Conservation (phyloP, 1,140 invertebrate genomes). For the Pararge aegeria region DNA sequence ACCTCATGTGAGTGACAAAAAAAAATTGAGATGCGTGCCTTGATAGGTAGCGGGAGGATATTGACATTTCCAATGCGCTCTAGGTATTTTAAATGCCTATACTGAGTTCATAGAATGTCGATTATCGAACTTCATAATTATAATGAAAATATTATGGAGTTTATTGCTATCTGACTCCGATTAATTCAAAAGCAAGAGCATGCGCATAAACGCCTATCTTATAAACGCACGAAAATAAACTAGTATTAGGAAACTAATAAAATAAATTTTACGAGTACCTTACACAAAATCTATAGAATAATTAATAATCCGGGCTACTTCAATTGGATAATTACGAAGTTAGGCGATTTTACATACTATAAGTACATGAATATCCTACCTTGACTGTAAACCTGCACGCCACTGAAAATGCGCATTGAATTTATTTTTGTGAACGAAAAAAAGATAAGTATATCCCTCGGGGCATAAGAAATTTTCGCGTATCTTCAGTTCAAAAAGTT, state of each 20-base stretch:
- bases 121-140: not conserved
- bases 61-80: not conserved
- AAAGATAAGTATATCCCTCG: constrained; percentile 19
- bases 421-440: constrained; percentile 20
- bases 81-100: not conserved
- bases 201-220: too few relatives aligned
- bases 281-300: too few relatives aligned
- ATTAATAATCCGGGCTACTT: too few relatives aligned
- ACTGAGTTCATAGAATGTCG: not conserved
- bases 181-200: not conserved
- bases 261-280: too few relatives aligned
- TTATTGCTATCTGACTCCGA: not conserved
- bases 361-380: too few relatives aligned
- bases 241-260: too few relatives aligned
- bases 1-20: not conserved
- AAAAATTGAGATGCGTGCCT: not conserved
- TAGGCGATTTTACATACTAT: too few relatives aligned
- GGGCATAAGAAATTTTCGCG: constrained; percentile 19
- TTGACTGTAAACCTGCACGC: not conserved
- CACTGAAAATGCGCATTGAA: not conserved
- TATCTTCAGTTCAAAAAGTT: constrained; percentile 29
- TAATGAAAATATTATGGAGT: not conserved
- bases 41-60: not conserved
- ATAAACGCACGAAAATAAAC: too few relatives aligned
- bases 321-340: too few relatives aligned